Evolutionary conservation across 2,888 invertebrate species (phyloP).

Genomic region (Euzetes globulus): DNA sequence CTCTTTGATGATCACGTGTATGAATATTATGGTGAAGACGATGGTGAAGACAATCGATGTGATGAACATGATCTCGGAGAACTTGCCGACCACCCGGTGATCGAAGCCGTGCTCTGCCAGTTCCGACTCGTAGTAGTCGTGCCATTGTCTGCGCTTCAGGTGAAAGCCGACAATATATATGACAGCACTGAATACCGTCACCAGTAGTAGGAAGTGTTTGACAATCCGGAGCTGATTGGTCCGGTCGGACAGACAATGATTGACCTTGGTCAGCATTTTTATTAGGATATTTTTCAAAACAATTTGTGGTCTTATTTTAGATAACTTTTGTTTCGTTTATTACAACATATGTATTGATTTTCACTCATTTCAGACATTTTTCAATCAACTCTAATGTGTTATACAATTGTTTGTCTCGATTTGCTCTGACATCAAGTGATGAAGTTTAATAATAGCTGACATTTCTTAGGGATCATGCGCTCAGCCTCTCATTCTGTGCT

Average conservation of each 20-base stretch:
- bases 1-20: neutral
- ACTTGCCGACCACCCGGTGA: neutral
- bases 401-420: too few species aligned
- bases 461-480: too few species aligned
- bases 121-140: neutral
- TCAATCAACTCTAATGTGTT: too few species aligned
- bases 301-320: too few species aligned
- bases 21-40: neutral
- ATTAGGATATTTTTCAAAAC: too few species aligned
- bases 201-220: neutral
- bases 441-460: too few species aligned
- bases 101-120: neutral
- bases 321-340: too few species aligned
- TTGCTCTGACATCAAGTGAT: too few species aligned
- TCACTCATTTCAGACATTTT: too few species aligned
- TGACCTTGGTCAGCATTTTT: neutral
- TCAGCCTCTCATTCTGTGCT: too few species aligned
- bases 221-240: neutral
- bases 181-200: neutral
- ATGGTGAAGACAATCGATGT: neutral
- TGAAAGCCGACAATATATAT: neutral
- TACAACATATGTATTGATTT: too few species aligned
- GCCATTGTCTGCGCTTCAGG: neutral
- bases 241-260: neutral
- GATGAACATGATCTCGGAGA: neutral